phyloP scores from a whole-genome alignment of 2,888 invertebrate genomes.

The Petrophora chlorosata region DNA sequence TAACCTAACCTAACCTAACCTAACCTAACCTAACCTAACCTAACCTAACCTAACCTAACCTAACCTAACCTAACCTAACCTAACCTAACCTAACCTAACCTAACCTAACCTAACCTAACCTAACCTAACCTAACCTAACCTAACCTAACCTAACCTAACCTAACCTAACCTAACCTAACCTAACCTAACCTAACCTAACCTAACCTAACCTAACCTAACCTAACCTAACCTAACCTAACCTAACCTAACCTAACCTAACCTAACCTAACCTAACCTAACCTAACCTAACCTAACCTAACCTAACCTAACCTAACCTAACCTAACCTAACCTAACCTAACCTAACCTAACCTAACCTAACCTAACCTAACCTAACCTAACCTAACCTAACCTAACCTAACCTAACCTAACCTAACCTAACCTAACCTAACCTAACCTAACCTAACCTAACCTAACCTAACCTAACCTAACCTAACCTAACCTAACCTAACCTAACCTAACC shows the following conservation, averaged over 20 bases:
- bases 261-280: conserved; percentile 23
- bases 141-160: conserved; percentile 20
- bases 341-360: conserved; percentile 23
- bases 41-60: conserved; percentile 22
- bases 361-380: conserved; percentile 22
- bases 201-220: conserved; percentile 22
- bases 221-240: conserved; percentile 22
- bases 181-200: conserved; percentile 22
- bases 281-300: conserved; percentile 22
- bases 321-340: conserved; percentile 22
- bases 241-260: conserved; percentile 21
- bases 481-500: conserved; percentile 22
- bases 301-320: conserved; percentile 25
- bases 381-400: conserved; percentile 23
- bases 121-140: conserved; percentile 22
- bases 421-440: conserved; percentile 24
- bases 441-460: conserved; percentile 22
- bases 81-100: conserved; percentile 25
- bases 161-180: conserved; percentile 22
- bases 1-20: conserved; percentile 22
- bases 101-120: conserved; percentile 23
- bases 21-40: conserved; percentile 27
- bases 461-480: conserved; percentile 23
- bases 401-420: conserved; percentile 22
- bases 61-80: conserved; percentile 27